Evolutionary conservation across 2,888 invertebrate species (phyloP), one percentile per base, ranked within the genome.

Genomic region (Ypsolopha scabrella): DNA sequence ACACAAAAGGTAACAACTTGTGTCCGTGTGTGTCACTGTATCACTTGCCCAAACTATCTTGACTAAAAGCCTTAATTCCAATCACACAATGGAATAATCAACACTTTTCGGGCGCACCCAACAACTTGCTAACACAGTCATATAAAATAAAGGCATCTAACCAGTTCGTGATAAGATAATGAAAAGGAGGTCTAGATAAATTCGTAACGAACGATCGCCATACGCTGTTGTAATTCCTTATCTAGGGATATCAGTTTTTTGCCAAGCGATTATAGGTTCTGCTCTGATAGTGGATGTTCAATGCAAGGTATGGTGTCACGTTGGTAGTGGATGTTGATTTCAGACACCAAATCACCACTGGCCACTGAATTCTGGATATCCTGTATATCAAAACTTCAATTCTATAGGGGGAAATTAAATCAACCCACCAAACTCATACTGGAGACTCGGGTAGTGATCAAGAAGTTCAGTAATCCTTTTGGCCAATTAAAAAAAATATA

Each of bases 121-220:
- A 60, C 63, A 66, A 67, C 63, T 65, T 68, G 63, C 64, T 62
- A 54, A 57, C 56, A 55, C 65, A 68, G 60, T 64, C 68, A 71
- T 70, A 63, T 75, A 75, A 74, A 81, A 81, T 79, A 80, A 80
- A 80, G 71, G 79, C 74, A 75, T 70, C 68, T 70, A 65, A 66
- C 60, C 65, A 56, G 57, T 14, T 33, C 53, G 53, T 57, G 86
- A 86, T 85, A 83, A 86, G 86, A 86, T 86, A 85, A 75, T 75
- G 68, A 58, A 78, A 80, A 83, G 68, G 81, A 80, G 85, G 85
- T 82, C 85, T 85, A 85, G 86, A 85, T 85, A 86, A 83, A 81
- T 79, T 81, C 63, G 72, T 73, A 71, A 64, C 48, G 61, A 69
- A 72, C 70, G 80, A 77, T 77, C 77, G 68, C 68, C 67, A 60